Percentiles rank a stretch among this genome's conserved stretches.
Conservation (phyloP, 2,797 vertebrate genomes). For the Microcaecilia unicolor region DNA sequence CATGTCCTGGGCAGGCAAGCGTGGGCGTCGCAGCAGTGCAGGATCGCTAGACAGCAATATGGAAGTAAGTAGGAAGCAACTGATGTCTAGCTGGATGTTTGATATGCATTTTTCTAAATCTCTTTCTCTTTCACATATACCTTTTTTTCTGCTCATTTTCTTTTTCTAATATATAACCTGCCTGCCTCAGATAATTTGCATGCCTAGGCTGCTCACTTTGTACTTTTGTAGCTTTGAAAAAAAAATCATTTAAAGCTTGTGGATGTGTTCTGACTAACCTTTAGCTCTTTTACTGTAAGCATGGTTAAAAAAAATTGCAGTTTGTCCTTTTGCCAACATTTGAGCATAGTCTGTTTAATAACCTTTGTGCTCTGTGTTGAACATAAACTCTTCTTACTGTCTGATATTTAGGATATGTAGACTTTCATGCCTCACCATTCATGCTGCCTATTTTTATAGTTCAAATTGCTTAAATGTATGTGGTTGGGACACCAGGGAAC, state of each 20-base stretch:
- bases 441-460: conserved; percentile 43
- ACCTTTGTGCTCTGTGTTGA: conserved; percentile 43
- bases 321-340: conserved; percentile 46
- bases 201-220: conserved; percentile 80
- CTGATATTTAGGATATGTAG: conserved; percentile 31
- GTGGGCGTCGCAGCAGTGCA: conserved; percentile 97
- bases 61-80: conserved; percentile 92
- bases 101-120: conserved; percentile 76
- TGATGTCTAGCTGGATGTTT: conserved; percentile 72
- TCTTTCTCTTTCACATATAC: conserved; percentile 60
- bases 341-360: conserved; percentile 41
- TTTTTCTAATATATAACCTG: conserved; percentile 59
- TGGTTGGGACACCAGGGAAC: conserved; percentile 50
- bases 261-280: conserved; percentile 58
- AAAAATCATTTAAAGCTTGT: conserved; percentile 55
- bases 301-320: conserved; percentile 74
- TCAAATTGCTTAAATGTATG: conserved; percentile 47
- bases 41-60: conserved; percentile 99
- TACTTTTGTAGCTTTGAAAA: conserved; percentile 34
- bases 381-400: conserved; percentile 42
- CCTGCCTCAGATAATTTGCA: conserved; percentile 83
- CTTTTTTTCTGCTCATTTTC: conserved; percentile 52
- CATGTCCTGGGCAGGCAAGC: conserved; percentile 98
- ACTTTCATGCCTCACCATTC: conserved; percentile 40
- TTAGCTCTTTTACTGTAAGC: conserved; percentile 62